These are phyloP conservation scores for Cheilosia impressa DNA, from an alignment of 2,888 invertebrate species.

Conservation along the genomic window DNA sequence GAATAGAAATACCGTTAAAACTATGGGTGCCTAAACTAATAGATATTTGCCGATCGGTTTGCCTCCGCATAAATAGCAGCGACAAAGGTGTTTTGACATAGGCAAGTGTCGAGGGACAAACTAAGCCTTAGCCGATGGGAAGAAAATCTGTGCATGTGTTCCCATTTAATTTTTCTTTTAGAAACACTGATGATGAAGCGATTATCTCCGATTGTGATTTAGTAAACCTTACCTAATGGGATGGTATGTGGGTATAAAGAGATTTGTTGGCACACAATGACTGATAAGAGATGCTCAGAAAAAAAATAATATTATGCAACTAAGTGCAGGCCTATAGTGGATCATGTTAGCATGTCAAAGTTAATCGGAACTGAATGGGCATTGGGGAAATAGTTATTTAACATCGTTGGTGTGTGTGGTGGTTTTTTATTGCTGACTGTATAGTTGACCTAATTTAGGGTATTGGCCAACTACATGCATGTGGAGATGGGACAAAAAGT, in stretches of 20 bases:
- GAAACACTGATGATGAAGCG: neutral
- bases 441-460: neutral
- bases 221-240: conserved; percentile 20
- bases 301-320: conserved; percentile 5
- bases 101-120: conserved; percentile 7
- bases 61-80: conserved; percentile 26
- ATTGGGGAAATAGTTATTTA: neutral
- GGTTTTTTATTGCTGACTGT: neutral
- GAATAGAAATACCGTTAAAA: conserved; percentile 24
- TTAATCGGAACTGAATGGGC: conserved; percentile 3
- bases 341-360: conserved; percentile 1
- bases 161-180: too few relatives aligned
- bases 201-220: conserved; percentile 4
- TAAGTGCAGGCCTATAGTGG: neutral
- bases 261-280: conserved; percentile 27
- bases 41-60: conserved; percentile 5
- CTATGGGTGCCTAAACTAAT: conserved; percentile 29
- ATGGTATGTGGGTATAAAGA: conserved; percentile 13
- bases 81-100: conserved; percentile 52
- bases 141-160: neutral
- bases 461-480: too few relatives aligned
- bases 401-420: neutral
- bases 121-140: conserved; percentile 4
- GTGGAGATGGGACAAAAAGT: too few relatives aligned
- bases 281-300: conserved; percentile 29